These are phyloP conservation scores for Diplosoma virens DNA, from an alignment of 23 tunicate genomes.

Conservation along the genomic window DNA sequence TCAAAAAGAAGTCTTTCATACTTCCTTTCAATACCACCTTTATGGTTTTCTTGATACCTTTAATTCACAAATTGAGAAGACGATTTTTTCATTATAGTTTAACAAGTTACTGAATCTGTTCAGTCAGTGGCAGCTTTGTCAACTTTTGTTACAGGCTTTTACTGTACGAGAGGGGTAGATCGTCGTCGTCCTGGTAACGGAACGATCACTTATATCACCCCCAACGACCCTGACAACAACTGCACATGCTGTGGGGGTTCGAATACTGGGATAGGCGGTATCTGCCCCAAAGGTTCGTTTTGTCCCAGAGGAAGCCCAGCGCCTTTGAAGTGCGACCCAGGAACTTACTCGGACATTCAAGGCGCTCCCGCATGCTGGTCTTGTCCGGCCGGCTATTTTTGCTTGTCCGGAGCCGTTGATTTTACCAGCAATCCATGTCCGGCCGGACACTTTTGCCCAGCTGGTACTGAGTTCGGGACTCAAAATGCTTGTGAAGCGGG, in stretches of 20 bases:
- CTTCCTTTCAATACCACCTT: not conserved
- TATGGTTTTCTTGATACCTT: not conserved
- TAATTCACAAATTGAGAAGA: too few relatives aligned
- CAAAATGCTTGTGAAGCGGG: conserved; percentile 73
- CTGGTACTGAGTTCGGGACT: conserved; percentile 13
- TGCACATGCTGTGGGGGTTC: conserved; percentile 66
- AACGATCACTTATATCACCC: conserved; percentile 39
- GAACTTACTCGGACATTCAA: conserved; percentile 49
- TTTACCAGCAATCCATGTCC: conserved; percentile 66
- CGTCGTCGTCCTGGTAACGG: conserved; percentile 74
- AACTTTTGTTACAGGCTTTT: conserved; percentile 47
- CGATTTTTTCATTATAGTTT: too few relatives aligned
- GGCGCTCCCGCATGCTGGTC: conserved; percentile 42
- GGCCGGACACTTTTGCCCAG: conserved; percentile 87
- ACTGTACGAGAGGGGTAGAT: conserved; percentile 83
- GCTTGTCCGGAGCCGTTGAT: conserved; percentile 50
- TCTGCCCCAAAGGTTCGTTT: conserved; percentile 75
- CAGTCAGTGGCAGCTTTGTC: too few relatives aligned
- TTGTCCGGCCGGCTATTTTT: conserved; percentile 67
- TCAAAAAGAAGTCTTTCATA: too few relatives aligned
- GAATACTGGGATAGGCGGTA: conserved; percentile 77
- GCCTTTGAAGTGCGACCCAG: conserved; percentile 53
- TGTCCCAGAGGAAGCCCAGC: conserved; percentile 54
- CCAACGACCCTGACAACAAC: conserved; percentile 21
- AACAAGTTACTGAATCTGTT: too few relatives aligned